Percentiles rank a stretch among this genome's conserved stretches.
Conservation (phyloP, 2,888 invertebrate species). For the Brachynemurus nebulosus region DNA sequence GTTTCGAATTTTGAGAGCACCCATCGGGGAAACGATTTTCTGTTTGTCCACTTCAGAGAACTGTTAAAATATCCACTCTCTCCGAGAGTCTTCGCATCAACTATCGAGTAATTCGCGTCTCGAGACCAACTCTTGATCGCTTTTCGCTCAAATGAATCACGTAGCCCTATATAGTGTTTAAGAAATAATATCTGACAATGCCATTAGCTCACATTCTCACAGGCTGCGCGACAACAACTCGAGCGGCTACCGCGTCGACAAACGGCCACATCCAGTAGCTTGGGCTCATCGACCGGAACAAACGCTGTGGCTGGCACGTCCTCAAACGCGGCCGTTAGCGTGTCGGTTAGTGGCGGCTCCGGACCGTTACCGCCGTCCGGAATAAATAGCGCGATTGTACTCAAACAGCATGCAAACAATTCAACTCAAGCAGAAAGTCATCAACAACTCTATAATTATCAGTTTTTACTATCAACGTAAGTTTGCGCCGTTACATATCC, state of each 20-base stretch:
- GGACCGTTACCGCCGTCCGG: conserved; percentile 25
- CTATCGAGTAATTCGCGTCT: too few species aligned
- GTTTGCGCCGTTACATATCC: too few species aligned
- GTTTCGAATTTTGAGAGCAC: too few species aligned
- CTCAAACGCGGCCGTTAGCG: conserved; percentile 9
- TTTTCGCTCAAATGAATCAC: too few species aligned
- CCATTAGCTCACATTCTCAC: conserved; percentile 17
- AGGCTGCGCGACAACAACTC: conserved; percentile 77
- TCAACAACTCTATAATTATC: conserved; percentile 4
- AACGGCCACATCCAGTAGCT: conserved; percentile 31
- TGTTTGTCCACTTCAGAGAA: too few species aligned
- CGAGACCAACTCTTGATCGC: too few species aligned
- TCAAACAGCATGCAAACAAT: conserved; percentile 5
- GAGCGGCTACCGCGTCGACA: conserved; percentile 78
- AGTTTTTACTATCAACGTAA: conserved; percentile 10
- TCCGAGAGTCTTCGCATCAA: too few species aligned
- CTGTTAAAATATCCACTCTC: too few species aligned
- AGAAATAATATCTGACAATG: neutral
- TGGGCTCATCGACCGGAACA: neutral
- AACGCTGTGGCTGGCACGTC: conserved; percentile 8
- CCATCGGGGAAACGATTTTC: too few species aligned
- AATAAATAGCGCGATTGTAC: conserved; percentile 27
- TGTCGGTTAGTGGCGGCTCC: conserved; percentile 25
- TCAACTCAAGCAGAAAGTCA: neutral
- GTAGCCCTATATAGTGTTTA: too few species aligned